Base-by-base conservation (phyloP, 2,113 vertebrate genomes). In the Xyliphius kryptos region DNA sequence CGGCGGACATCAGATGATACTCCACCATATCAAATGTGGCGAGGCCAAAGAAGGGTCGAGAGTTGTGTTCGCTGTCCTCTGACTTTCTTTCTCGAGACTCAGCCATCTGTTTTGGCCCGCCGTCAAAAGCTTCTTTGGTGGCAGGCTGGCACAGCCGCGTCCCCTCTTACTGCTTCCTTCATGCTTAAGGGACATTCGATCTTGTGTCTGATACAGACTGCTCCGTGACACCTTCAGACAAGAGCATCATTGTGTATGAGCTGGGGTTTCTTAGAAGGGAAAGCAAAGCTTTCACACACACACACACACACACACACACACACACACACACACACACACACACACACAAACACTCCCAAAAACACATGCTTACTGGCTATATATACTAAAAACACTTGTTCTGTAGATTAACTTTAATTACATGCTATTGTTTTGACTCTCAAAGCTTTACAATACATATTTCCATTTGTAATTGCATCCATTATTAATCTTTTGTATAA, bases 221-320 rank as follows among this genome's bases (percentile, higher is more conserved):
- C 77, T 80, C 79, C 80, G 76, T 83, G 83, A 88, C 86, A 88
- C 82, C 83, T 84, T 67, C 50, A 76, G 82, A 86, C 84, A 86
- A 85, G 82, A 75, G 68, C 66, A 54, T 69, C 72, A 83, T 81
- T 87, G 80, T 86, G 74, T 6, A 21, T 40, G 49, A 10, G 50
- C 22, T 21, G 59, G 58, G 47, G 61, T 51, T 51, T 61, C 54
- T 73, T 51, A 2, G 16, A 64, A 79, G 63, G 68, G 69, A 69
- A 17, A 58, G 60, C 13, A 69, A 69, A 81, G 79, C 79, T 16
- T 41, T 58, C 65, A 44, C 37, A 65, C 16, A 16, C 52, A 49
- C 47, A 8, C 69, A 68, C 47, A 47, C 54, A 55, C 48, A 53
- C 59, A 47, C 48, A 61, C 48, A 59, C n/a, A 14, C 16, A 47